Conservation (phyloP, 2,797 vertebrate species). For the Acropternis orthonyx region DNA sequence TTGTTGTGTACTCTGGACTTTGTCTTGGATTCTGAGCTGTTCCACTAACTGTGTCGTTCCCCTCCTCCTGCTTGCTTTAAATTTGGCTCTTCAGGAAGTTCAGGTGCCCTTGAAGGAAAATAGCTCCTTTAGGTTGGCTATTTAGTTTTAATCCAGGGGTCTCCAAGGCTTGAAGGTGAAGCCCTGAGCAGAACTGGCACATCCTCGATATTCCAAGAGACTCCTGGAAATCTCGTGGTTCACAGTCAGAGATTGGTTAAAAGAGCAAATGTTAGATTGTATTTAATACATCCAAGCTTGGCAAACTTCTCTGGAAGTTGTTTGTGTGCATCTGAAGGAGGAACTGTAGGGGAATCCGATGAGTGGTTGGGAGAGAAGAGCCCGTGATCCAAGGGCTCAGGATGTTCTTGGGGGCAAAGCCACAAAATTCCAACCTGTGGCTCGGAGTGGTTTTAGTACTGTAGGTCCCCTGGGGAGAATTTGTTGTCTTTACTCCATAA, state of each 20-base stretch:
- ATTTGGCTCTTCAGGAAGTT: background rate
- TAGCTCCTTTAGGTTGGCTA: background rate
- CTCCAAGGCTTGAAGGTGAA: background rate
- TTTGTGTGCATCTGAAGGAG: constrained; percentile 17
- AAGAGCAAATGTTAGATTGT: background rate
- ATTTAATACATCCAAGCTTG: background rate
- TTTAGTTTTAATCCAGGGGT: background rate
- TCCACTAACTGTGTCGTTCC: background rate
- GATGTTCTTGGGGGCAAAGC: background rate
- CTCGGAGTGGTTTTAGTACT: background rate
- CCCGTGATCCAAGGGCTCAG: background rate
- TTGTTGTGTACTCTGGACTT: background rate
- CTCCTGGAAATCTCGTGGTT: background rate
- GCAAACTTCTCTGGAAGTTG: background rate
- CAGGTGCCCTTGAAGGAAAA: background rate
- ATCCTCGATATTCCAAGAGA: background rate
- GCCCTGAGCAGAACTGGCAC: background rate
- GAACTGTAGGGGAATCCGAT: background rate
- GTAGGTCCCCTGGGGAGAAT: background rate
- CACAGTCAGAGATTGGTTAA: background rate
- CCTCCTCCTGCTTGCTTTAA: background rate
- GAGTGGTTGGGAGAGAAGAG: background rate
- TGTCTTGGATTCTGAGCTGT: background rate
- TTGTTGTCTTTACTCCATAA: background rate
- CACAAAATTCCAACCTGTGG: background rate